phyloP scores from a whole-genome alignment of 1,140 invertebrate species.

The Aphaenogaster ashmeadi region DNA sequence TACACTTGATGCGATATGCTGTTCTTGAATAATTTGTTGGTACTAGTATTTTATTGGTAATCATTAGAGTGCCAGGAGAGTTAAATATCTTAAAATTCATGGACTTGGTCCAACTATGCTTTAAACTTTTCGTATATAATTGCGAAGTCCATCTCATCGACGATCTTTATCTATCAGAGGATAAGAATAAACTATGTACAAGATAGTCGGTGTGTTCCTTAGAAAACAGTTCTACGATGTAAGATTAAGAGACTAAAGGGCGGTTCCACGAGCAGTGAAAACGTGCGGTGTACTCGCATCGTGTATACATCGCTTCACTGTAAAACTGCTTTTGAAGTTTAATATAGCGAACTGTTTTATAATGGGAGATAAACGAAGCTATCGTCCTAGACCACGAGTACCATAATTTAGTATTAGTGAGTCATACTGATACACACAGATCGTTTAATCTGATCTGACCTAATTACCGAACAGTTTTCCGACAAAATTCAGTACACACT shows the following conservation, averaged over 20 bases:
- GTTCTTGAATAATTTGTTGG: not conserved
- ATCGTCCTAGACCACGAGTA: conserved; percentile 20
- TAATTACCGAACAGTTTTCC: not conserved
- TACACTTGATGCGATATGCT: not conserved
- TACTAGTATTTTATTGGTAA: conserved; percentile 36
- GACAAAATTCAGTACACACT: not conserved
- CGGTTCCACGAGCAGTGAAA: conserved; percentile 6
- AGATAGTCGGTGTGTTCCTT: conserved; percentile 50
- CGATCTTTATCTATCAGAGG: conserved; percentile 39
- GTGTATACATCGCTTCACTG: conserved; percentile 26
- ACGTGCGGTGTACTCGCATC: not conserved
- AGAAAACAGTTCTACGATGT: conserved; percentile 50
- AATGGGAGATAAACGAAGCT: conserved; percentile 47
- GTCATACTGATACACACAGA: not conserved
- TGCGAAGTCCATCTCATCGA: conserved; percentile 51
- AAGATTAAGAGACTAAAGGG: conserved; percentile 31
- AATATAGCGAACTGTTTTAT: conserved; percentile 66
- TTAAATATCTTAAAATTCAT: conserved; percentile 8
- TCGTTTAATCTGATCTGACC: not conserved
- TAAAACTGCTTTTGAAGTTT: conserved; percentile 48
- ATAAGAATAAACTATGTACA: conserved; percentile 46
- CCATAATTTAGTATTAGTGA: not conserved
- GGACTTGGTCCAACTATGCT: conserved; percentile 51
- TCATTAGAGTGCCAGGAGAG: not conserved
- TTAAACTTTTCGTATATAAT: conserved; percentile 49